Evolutionary conservation across 2,888 invertebrate species (phyloP).

Genomic region (Drosophila aldrichi): DNA sequence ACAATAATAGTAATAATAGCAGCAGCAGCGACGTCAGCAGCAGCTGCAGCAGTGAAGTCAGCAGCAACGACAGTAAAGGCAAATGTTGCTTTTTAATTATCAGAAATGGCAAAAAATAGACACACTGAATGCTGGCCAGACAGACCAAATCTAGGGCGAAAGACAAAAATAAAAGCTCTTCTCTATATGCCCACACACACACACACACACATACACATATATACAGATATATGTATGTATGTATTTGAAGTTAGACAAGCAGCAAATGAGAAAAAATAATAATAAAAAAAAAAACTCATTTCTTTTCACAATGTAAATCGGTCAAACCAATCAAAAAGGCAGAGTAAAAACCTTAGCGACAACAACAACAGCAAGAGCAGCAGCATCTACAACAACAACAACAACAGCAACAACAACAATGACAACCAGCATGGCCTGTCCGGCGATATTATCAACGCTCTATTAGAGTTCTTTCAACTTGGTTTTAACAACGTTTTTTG

Average conservation of each 20-base stretch:
- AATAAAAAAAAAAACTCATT: constrained; percentile 54
- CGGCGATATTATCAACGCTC: constrained; percentile 59
- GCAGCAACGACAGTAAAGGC: constrained; percentile 15
- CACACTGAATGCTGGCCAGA: constrained; percentile 21
- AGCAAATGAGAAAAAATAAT: constrained; percentile 32
- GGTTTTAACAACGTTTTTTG: constrained; percentile 42
- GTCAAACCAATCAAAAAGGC: constrained; percentile 74
- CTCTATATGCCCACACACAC: constrained; percentile 4
- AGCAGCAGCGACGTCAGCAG: constrained; percentile 7
- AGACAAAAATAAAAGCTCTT: constrained; percentile 64
- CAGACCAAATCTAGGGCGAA: constrained; percentile 60
- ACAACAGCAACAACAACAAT: not conserved
- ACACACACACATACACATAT: not conserved
- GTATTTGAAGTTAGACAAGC: constrained; percentile 31
- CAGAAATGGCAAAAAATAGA: constrained; percentile 56
- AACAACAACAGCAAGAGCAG: constrained; percentile 18
- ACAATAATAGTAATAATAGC: constrained; percentile 31
- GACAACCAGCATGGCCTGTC: constrained; percentile 27
- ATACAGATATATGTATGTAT: not conserved
- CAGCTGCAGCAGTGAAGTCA: constrained; percentile 5
- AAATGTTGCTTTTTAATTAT: constrained; percentile 72
- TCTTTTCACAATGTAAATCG: constrained; percentile 78
- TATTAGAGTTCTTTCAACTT: constrained; percentile 73
- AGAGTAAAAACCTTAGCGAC: constrained; percentile 35
- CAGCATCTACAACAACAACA: not conserved